Evolutionary conservation across 1,140 invertebrate genomes (phyloP).

Genomic region (Cheumatopsyche charites): DNA sequence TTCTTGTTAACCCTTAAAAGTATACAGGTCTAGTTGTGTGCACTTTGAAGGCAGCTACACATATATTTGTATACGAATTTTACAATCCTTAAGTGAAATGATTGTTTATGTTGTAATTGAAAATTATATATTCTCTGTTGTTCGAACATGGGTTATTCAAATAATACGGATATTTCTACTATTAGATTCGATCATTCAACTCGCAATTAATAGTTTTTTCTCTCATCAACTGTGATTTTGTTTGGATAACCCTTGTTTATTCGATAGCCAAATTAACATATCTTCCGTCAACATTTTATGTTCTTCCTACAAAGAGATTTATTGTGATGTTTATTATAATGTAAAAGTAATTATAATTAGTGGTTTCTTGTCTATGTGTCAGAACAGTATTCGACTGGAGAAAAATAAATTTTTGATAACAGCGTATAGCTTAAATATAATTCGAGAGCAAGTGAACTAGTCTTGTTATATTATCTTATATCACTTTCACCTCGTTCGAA

Average conservation of each 20-base stretch:
- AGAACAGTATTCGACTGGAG: neutral
- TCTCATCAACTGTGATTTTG: too few species aligned
- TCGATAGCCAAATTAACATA: conserved; percentile 16
- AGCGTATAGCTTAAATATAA: conserved; percentile 6
- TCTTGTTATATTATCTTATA: conserved; percentile 29
- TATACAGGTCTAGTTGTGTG: neutral
- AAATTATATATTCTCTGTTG: conserved; percentile 12
- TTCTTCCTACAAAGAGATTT: conserved; percentile 11
- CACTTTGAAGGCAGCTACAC: neutral
- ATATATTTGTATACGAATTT: conserved; percentile 12
- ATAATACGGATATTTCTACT: neutral
- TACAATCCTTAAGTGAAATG: neutral
- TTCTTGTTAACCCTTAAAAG: neutral
- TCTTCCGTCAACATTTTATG: conserved; percentile 11
- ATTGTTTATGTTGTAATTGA: conserved; percentile 18
- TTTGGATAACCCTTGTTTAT: too few species aligned
- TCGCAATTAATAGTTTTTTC: too few species aligned
- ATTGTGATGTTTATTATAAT: too few species aligned
- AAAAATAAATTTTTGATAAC: conserved; percentile 7
- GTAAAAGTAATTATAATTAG: too few species aligned
- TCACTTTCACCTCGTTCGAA: conserved; percentile 21
- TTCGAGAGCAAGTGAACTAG: conserved; percentile 27
- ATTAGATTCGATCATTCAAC: too few species aligned
- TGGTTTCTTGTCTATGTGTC: too few species aligned
- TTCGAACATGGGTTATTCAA: conserved; percentile 8